phyloP scores from a whole-genome alignment of 2,113 vertebrate species.

The Mixornis gularis region DNA sequence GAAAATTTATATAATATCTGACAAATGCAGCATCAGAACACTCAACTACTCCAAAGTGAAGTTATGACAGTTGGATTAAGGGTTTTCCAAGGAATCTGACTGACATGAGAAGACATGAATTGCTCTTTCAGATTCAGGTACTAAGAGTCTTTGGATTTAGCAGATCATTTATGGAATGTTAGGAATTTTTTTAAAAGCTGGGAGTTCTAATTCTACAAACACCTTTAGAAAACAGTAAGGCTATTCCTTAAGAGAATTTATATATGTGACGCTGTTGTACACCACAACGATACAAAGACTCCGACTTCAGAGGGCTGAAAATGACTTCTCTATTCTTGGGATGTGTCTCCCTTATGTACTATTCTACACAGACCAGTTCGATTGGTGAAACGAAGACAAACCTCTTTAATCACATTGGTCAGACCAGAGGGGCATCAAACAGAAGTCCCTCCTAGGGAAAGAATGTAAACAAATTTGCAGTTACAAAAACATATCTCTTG shows the following conservation, averaged over 20 bases:
- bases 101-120: not conserved
- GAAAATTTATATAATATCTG: not conserved
- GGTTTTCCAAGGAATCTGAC: not conserved
- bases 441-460: too few species aligned
- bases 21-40: not conserved
- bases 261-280: too few species aligned
- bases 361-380: too few species aligned
- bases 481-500: too few species aligned
- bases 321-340: too few species aligned
- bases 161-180: not conserved
- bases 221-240: not conserved
- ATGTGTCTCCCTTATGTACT: too few species aligned
- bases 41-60: not conserved
- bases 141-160: not conserved
- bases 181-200: accelerated
- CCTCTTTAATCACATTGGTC: too few species aligned
- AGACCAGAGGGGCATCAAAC: too few species aligned
- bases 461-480: too few species aligned
- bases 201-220: not conserved
- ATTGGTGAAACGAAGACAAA: too few species aligned
- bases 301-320: too few species aligned
- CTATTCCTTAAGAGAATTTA: not conserved
- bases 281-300: too few species aligned
- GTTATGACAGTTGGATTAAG: not conserved
- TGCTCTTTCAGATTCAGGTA: not conserved